Base-by-base conservation (phyloP, 2,888 invertebrate species). In the Xestoiulus laeticollis region DNA sequence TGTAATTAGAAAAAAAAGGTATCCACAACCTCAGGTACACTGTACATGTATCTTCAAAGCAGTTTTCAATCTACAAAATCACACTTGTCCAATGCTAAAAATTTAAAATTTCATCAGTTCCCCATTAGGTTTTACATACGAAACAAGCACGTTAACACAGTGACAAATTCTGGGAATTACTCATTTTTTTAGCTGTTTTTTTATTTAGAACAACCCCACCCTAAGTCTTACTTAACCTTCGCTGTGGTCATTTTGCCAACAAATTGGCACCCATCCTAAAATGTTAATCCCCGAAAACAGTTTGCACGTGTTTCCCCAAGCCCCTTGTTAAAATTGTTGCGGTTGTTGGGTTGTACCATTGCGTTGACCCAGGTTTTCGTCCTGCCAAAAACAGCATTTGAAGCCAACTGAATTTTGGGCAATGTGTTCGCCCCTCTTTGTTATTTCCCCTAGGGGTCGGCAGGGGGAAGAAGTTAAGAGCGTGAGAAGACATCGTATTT, bases 401-500 rank as follows among this genome's bases (percentile, higher is more conserved):
- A n/a, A 19, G 38, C 59, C 59, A 68, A 68, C 68, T 10, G 68
- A 26, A 68, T 68, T 68, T 68, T 12, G 26, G 26, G 68, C 68
- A 68, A 68, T 59, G 68, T 12, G 68, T 16, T 78, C 78, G 30
- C 78, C 78, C 78, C 30, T 78, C 30, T 78, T 78, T 30, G 78
- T 78, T 78, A 78, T 78, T 78, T 78, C 78, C 78, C 78, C 78
- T 78, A 1, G 30, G 78, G 78, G 78, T 78, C 78, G 78, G 78
- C 26, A 32, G 78, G 78, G 78, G 78, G 78, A 68, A 78, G 30
- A 78, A 78, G 78, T 78, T 78, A 78, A 78, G 78, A 78, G 78
- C 78, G 78, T 78, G 78, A 78, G 78, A 78, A 78, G 78, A 78
- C 78, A 78, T 78, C 78, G 78, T 78, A 78, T 78, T 78, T 78